phyloP scores from a whole-genome alignment of 1,140 invertebrate species.

The Octopus sinensis region DNA sequence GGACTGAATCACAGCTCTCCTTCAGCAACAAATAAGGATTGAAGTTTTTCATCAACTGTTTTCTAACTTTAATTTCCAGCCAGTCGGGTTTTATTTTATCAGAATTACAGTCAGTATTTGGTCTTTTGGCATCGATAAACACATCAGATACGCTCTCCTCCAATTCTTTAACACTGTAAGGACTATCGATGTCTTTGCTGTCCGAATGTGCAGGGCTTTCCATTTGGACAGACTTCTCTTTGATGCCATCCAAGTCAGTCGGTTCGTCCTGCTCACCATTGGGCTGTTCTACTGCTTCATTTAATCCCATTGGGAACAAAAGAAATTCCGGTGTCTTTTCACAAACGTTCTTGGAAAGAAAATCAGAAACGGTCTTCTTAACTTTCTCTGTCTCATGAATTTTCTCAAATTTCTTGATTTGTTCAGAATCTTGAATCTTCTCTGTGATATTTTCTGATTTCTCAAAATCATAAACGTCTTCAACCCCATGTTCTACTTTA shows the following conservation, averaged over 20 bases:
- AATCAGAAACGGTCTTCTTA: neutral
- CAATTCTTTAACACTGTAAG: neutral
- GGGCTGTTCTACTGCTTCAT: neutral
- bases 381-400: conserved; percentile 8
- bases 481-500: neutral
- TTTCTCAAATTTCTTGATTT: neutral
- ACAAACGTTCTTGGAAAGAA: neutral
- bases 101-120: neutral
- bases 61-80: too few species aligned
- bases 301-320: neutral
- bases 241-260: neutral
- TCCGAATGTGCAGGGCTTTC: neutral
- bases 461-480: neutral
- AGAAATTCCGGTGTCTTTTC: neutral
- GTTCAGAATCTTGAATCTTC: neutral
- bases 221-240: neutral
- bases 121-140: neutral
- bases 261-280: neutral
- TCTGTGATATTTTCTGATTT: conserved; percentile 1
- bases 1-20: too few species aligned
- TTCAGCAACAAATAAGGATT: too few species aligned
- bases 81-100: too few species aligned
- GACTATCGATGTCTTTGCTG: neutral
- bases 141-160: neutral
- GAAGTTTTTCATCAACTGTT: too few species aligned